Conservation (phyloP, 37 sponge, comb jelly and placozoan species). For the Aplysina aerophoba region DNA sequence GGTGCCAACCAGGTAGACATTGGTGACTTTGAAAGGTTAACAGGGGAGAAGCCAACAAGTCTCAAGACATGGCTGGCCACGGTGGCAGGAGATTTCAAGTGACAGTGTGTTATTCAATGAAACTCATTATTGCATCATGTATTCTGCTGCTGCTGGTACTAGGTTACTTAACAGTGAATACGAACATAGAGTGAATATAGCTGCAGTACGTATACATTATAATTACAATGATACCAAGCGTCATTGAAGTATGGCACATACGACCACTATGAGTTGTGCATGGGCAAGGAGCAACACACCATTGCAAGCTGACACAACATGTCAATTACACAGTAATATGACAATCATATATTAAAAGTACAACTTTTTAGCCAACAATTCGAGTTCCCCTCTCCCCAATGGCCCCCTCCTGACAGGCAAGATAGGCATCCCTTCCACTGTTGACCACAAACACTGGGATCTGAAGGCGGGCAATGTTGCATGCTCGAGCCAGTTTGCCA, state of each 20-base stretch:
- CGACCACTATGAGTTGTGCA: too few relatives aligned
- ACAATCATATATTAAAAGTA: not conserved
- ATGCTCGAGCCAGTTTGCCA: not conserved
- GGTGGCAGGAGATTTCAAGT: slow-evolving; percentile 39
- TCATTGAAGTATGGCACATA: too few relatives aligned
- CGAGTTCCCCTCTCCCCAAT: not conserved
- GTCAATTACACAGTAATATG: too few relatives aligned
- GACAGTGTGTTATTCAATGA: too few relatives aligned
- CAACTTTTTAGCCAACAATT: not conserved
- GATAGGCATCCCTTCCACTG: not conserved
- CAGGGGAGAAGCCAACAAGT: slow-evolving; percentile 57
- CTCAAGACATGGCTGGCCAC: slow-evolving; percentile 47
- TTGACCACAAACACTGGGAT: slow-evolving; percentile 20
- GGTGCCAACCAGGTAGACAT: not conserved
- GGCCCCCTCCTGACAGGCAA: slow-evolving; percentile 7
- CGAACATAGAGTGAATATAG: too few relatives aligned
- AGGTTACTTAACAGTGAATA: too few relatives aligned
- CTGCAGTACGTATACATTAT: too few relatives aligned
- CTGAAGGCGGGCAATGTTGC: slow-evolving; percentile 3
- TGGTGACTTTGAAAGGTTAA: slow-evolving; percentile 29
- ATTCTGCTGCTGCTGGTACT: too few relatives aligned
- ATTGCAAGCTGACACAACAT: too few relatives aligned
- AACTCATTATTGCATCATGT: too few relatives aligned
- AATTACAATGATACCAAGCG: too few relatives aligned
- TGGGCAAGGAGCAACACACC: too few relatives aligned